Evolutionary conservation across 2,797 vertebrate species (phyloP).

Genomic region (Eulemur albifrons): DNA sequence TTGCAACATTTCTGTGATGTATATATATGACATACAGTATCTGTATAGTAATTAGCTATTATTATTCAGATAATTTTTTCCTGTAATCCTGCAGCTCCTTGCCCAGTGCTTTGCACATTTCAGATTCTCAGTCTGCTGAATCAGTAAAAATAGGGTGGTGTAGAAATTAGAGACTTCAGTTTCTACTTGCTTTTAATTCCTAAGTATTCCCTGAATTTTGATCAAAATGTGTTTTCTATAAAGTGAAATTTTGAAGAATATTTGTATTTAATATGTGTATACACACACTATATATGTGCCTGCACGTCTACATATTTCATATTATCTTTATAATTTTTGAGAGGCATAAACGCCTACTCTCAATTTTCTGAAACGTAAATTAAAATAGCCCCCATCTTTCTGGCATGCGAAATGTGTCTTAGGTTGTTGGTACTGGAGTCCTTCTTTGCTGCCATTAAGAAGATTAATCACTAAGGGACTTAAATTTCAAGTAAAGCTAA

Average conservation of each 20-base stretch:
- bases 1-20: background rate
- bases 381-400: background rate
- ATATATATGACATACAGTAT: background rate
- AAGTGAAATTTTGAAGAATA: slow-evolving; percentile 21
- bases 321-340: background rate
- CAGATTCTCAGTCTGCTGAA: background rate
- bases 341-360: slow-evolving; percentile 16
- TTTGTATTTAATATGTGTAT: background rate
- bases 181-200: slow-evolving; percentile 1
- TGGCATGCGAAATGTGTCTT: background rate
- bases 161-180: slow-evolving; percentile 28
- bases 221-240: background rate
- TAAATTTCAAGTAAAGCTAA: slow-evolving; percentile 40
- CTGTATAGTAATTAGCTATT: background rate
- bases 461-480: slow-evolving; percentile 14
- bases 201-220: background rate
- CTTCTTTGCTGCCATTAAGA: slow-evolving; percentile 7
- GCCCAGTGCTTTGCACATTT: slow-evolving; percentile 1
- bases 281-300: background rate
- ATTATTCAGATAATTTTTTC: slow-evolving; percentile 24
- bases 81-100: background rate
- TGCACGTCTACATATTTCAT: background rate
- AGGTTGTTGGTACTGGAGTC: background rate
- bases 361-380: slow-evolving; percentile 43
- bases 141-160: background rate